phyloP scores from a whole-genome alignment of 2,113 vertebrate species.

The Cathartes aura region DNA sequence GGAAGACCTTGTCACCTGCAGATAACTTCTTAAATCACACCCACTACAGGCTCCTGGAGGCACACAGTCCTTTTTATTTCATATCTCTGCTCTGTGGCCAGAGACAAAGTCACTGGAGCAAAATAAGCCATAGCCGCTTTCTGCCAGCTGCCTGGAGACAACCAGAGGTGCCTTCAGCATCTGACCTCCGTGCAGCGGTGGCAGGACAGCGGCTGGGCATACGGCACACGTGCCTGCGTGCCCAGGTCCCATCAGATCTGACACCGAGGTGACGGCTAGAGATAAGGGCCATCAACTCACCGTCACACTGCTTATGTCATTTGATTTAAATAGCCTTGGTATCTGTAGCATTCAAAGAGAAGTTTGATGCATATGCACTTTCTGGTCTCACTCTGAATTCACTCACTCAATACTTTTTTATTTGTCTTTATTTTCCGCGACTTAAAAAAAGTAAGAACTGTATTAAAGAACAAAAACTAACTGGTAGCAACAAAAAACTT shows the following conservation, averaged over 20 bases:
- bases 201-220: slow-evolving; percentile 37
- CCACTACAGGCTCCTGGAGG: slow-evolving; percentile 52
- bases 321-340: background rate
- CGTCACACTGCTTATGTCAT: background rate
- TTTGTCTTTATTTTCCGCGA: background rate
- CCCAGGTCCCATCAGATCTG: slow-evolving; percentile 31
- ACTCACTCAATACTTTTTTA: background rate
- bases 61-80: slow-evolving; percentile 57
- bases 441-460: background rate
- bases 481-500: background rate
- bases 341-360: background rate
- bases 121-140: slow-evolving; percentile 74
- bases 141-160: slow-evolving; percentile 53
- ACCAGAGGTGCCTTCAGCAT: background rate
- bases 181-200: background rate
- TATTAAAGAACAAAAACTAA: background rate
- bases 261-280: background rate
- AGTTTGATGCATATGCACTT: background rate
- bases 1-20: slow-evolving; percentile 49
- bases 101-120: slow-evolving; percentile 63
- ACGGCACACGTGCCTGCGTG: fast-evolving
- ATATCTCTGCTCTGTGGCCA: slow-evolving; percentile 37
- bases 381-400: background rate
- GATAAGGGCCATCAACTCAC: slow-evolving; percentile 13
- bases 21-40: slow-evolving; percentile 75